phyloP scores from a whole-genome alignment of 92 coral and sea anemone genomes.

The Umimayanthus kanabou region DNA sequence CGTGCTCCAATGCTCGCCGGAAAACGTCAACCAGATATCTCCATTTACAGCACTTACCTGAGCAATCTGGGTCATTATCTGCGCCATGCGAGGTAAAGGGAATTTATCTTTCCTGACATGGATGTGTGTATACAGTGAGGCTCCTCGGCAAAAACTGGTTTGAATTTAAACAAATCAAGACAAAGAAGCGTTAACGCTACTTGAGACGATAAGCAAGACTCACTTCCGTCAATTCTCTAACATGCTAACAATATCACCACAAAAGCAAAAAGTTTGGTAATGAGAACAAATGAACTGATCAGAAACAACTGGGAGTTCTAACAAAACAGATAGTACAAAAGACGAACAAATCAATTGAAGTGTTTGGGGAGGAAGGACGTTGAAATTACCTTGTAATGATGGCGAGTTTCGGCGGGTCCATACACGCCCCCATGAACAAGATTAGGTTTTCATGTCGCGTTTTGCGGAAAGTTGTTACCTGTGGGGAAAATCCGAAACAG shows the following conservation, averaged over 20 bases:
- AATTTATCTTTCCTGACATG: slow-evolving; percentile 87
- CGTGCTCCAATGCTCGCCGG: too few species aligned
- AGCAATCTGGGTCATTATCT: slow-evolving; percentile 86
- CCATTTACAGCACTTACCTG: slow-evolving; percentile 65
- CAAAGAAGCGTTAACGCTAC: too few species aligned
- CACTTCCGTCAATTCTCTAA: too few species aligned
- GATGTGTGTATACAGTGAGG: slow-evolving; percentile 84
- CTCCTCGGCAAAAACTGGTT: slow-evolving; percentile 88
- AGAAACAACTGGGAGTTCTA: too few species aligned
- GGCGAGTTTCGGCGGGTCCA: slow-evolving; percentile 97
- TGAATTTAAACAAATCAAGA: background rate
- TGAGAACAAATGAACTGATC: too few species aligned
- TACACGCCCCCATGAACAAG: slow-evolving; percentile 98
- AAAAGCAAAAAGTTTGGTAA: too few species aligned
- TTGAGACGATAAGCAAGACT: too few species aligned
- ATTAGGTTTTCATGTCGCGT: slow-evolving; percentile 97
- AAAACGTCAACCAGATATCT: too few species aligned
- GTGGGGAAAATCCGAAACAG: background rate
- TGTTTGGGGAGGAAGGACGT: background rate
- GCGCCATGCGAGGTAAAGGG: slow-evolving; percentile 78
- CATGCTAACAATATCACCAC: too few species aligned
- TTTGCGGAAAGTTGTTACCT: slow-evolving; percentile 94
- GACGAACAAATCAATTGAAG: background rate
- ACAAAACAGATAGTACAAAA: too few species aligned
- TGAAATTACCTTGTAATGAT: slow-evolving; percentile 85